Percentiles rank a stretch among this genome's conserved stretches.
These are phyloP conservation scores for Cichladusa arquata DNA, from an alignment of 2,113 vertebrate genomes.

Conservation along the genomic window DNA sequence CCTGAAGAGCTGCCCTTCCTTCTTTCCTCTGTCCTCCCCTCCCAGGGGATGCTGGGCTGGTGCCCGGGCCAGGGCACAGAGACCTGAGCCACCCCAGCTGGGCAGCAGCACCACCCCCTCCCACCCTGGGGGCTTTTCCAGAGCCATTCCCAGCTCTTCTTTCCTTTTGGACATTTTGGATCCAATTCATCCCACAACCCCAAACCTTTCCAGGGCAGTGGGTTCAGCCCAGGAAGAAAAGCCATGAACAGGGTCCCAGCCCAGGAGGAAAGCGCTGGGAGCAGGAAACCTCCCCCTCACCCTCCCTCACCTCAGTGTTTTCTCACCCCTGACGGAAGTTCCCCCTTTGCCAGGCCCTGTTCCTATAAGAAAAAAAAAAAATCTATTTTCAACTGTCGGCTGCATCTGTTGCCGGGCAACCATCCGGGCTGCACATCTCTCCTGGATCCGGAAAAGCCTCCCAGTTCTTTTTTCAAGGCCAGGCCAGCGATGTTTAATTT, in stretches of 20 bases:
- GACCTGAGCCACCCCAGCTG: not conserved
- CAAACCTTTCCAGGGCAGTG: not conserved
- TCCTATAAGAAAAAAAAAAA: not conserved
- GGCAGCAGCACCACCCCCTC: not conserved
- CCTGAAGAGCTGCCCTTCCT: not conserved
- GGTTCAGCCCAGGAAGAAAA: not conserved
- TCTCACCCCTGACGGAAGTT: not conserved
- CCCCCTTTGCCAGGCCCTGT: not conserved
- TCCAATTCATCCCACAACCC: not conserved
- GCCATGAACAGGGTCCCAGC: rapidly evolving
- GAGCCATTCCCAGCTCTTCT: not conserved
- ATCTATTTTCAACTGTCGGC: constrained; percentile 44
- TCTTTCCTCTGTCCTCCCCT: no score
- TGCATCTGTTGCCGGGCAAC: constrained; percentile 55
- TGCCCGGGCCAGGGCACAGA: not conserved
- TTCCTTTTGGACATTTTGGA: not conserved
- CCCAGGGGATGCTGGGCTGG: not conserved
- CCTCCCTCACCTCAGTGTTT: not conserved
- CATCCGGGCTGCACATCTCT: not conserved
- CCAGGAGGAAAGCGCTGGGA: rapidly evolving
- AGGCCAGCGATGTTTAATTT: constrained; percentile 12
- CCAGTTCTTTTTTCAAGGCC: not conserved
- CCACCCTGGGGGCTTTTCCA: not conserved
- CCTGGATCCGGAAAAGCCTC: not conserved
- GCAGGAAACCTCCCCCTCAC: not conserved